phyloP scores from a whole-genome alignment of 1,140 invertebrate genomes.

The Eumaeus atala region DNA sequence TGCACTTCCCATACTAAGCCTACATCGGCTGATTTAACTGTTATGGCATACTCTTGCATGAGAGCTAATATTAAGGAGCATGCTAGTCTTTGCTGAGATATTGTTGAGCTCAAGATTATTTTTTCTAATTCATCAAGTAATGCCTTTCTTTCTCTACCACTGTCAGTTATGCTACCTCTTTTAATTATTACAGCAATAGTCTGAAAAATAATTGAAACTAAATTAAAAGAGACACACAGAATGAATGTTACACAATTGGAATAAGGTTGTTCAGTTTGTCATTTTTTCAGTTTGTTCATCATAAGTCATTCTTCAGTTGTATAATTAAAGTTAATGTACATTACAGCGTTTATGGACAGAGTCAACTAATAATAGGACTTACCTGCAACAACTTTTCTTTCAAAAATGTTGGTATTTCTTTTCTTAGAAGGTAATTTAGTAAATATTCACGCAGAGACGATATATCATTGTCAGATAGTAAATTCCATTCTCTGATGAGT shows the following conservation, averaged over 20 bases:
- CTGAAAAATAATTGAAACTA: conserved; percentile 74
- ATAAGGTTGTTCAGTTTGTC: no score
- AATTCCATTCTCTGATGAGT: conserved; percentile 87
- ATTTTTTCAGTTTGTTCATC: no score
- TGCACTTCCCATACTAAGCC: conserved; percentile 92
- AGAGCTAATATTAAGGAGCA: conserved; percentile 87
- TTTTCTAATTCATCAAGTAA: conserved; percentile 80
- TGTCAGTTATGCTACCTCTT: conserved; percentile 83
- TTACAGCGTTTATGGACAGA: background rate
- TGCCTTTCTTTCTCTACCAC: conserved; percentile 78
- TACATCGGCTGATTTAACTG: conserved; percentile 88
- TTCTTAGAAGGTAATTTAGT: conserved; percentile 83
- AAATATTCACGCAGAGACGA: conserved; percentile 85
- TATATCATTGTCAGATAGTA: conserved; percentile 80
- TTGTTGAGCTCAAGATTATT: conserved; percentile 60
- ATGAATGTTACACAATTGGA: conserved; percentile 5
- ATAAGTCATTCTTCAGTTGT: no score
- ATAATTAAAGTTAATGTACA: no score
- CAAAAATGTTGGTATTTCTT: conserved; percentile 77
- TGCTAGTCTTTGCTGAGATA: conserved; percentile 80
- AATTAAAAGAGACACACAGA: conserved; percentile 4
- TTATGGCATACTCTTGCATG: conserved; percentile 91
- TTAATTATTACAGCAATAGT: conserved; percentile 92
- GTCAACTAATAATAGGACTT: conserved; percentile 19
- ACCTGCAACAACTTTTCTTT: conserved; percentile 83